Conservation (phyloP, 2,888 invertebrate species). For the Eupithecia exiguata region DNA sequence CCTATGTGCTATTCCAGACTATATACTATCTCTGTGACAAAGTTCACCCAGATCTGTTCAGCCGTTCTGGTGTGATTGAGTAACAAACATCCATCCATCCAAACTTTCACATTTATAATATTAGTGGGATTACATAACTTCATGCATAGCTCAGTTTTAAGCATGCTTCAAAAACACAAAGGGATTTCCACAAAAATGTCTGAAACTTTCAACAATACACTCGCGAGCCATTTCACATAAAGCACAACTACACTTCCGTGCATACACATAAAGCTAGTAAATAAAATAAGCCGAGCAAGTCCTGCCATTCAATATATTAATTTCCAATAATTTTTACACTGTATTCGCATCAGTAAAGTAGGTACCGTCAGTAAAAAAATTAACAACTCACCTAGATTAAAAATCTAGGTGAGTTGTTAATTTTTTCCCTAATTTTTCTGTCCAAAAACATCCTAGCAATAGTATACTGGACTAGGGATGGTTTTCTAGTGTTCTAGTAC, state of each 20-base stretch:
- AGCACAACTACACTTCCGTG: constrained; percentile 20
- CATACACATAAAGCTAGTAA: constrained; percentile 44
- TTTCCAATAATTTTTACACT: constrained; percentile 63
- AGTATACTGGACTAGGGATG: background rate
- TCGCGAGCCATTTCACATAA: constrained; percentile 7
- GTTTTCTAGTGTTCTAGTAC: background rate
- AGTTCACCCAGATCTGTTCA: no score
- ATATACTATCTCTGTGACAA: no score
- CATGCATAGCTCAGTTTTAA: no score
- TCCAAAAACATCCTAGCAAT: background rate
- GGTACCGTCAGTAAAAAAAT: constrained; percentile 50
- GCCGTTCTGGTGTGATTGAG: no score
- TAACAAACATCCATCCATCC: no score
- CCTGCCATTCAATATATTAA: constrained; percentile 52
- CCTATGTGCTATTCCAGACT: no score
- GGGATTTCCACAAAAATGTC: background rate
- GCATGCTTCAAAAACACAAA: background rate
- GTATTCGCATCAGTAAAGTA: constrained; percentile 48
- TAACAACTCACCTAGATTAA: background rate
- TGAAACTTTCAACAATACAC: background rate
- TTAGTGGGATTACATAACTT: no score
- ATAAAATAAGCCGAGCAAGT: constrained; percentile 25
- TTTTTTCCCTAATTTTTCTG: no score
- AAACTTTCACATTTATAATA: no score
- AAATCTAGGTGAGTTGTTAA: no score